Conservation (phyloP, 2,888 invertebrate species). For the Drosophila austrosaltans region DNA sequence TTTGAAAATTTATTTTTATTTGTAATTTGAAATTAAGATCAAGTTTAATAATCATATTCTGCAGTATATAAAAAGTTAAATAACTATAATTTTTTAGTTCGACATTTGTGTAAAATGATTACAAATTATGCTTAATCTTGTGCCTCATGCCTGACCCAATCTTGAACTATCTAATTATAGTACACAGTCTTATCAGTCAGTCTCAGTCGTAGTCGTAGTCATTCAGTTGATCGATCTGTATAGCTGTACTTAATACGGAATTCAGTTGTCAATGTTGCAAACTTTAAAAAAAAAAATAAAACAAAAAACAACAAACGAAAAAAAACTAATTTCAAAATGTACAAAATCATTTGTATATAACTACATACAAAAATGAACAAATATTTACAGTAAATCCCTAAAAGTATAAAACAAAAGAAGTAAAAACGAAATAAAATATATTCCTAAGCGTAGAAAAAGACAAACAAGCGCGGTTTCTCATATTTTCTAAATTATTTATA, state of each 20-base stretch:
- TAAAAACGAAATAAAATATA: conserved; percentile 55
- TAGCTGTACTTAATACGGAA: conserved; percentile 50
- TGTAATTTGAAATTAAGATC: background rate
- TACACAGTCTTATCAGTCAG: background rate
- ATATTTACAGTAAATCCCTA: conserved; percentile 63
- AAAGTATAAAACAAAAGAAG: conserved; percentile 69
- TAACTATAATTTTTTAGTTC: conserved; percentile 5
- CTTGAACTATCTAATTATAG: conserved; percentile 17
- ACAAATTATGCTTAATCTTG: background rate
- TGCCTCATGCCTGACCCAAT: conserved; percentile 2
- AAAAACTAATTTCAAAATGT: conserved; percentile 40
- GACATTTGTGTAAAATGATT: conserved; percentile 6
- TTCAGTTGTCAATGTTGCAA: conserved; percentile 24
- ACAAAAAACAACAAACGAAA: conserved; percentile 34
- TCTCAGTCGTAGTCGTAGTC: background rate
- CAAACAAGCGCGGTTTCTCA: conserved; percentile 72
- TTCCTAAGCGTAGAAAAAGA: conserved; percentile 69
- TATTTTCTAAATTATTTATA: conserved; percentile 78
- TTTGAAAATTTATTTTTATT: background rate
- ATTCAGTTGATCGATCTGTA: conserved; percentile 16
- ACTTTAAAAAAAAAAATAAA: conserved; percentile 29
- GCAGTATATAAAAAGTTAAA: background rate
- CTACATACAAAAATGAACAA: conserved; percentile 50
- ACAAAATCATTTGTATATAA: conserved; percentile 32
- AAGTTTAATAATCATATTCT: background rate